These are phyloP conservation scores for Bombus turneri DNA, from an alignment of 1,140 invertebrate species.

Conservation along the genomic window DNA sequence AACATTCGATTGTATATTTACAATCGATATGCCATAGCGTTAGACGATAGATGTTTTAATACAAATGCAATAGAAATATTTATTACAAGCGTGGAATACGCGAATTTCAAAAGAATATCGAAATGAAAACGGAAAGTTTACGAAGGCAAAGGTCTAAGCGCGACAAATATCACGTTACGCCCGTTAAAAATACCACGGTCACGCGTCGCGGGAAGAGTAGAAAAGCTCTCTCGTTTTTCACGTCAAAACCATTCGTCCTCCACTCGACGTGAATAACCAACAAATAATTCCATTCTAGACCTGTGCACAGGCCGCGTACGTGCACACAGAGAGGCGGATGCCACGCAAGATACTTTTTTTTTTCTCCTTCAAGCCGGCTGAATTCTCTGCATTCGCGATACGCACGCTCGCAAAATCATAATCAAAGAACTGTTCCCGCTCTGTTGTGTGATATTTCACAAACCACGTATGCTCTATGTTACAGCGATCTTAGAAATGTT, in stretches of 20 bases:
- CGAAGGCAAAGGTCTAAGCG: constrained; percentile 15
- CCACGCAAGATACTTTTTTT: constrained; percentile 37
- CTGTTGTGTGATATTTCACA: not conserved
- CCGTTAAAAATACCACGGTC: constrained; percentile 50
- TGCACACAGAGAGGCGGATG: constrained; percentile 6
- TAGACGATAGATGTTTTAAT: too few species aligned
- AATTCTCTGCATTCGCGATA: not conserved
- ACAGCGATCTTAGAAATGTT: not conserved
- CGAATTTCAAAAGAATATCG: not conserved
- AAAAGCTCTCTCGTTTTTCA: constrained; percentile 56
- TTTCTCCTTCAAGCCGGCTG: constrained; percentile 17
- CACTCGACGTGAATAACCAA: constrained; percentile 57
- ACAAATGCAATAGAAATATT: not conserved
- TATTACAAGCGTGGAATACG: not conserved
- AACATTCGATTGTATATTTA: not conserved
- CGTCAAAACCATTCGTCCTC: constrained; percentile 58
- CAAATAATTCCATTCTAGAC: constrained; percentile 59
- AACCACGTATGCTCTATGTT: not conserved
- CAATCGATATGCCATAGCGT: too few species aligned
- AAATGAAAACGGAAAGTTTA: not conserved
- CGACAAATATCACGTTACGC: constrained; percentile 43
- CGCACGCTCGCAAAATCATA: constrained; percentile 14
- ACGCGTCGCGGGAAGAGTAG: constrained; percentile 43
- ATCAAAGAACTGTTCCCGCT: constrained; percentile 11
- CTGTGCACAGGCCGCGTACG: constrained; percentile 1